Percentiles rank a stretch among this genome's conserved stretches.
Conservation (phyloP, 2,888 invertebrate genomes). For the Cryptocephalus moraei region DNA sequence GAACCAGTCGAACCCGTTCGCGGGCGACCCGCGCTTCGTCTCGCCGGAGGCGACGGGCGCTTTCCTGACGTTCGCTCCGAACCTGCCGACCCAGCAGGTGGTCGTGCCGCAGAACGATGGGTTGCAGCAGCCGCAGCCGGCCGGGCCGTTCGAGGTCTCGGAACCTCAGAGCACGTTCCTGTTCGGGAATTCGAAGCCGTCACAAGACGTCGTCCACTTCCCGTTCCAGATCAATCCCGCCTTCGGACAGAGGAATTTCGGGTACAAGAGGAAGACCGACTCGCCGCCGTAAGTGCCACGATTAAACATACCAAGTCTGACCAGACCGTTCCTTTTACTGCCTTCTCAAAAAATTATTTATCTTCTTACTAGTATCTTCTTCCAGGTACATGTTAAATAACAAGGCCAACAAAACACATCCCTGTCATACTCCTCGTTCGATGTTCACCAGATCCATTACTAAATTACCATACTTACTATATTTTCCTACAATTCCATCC, state of each 20-base stretch:
- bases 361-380: too few species aligned
- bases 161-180: slow-evolving; percentile 14
- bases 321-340: too few species aligned
- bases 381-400: too few species aligned
- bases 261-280: slow-evolving; percentile 32
- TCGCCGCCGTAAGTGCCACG: slow-evolving; percentile 30
- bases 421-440: not conserved
- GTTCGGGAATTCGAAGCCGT: slow-evolving; percentile 13
- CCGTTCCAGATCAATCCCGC: slow-evolving; percentile 18
- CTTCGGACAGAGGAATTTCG: slow-evolving; percentile 8
- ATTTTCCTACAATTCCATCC: too few species aligned
- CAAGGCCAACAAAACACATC: not conserved
- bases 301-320: not conserved
- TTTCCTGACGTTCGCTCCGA: not conserved
- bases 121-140: not conserved
- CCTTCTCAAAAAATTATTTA: too few species aligned
- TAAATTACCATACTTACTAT: too few species aligned
- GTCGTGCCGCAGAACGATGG: not conserved
- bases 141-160: not conserved
- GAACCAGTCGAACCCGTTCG: slow-evolving; percentile 14
- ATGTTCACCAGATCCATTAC: not conserved
- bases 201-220: slow-evolving; percentile 21
- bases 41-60: not conserved
- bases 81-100: not conserved
- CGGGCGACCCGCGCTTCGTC: not conserved